Base-by-base conservation (phyloP, 2,888 invertebrate species). In the Sinotaia quadrata region DNA sequence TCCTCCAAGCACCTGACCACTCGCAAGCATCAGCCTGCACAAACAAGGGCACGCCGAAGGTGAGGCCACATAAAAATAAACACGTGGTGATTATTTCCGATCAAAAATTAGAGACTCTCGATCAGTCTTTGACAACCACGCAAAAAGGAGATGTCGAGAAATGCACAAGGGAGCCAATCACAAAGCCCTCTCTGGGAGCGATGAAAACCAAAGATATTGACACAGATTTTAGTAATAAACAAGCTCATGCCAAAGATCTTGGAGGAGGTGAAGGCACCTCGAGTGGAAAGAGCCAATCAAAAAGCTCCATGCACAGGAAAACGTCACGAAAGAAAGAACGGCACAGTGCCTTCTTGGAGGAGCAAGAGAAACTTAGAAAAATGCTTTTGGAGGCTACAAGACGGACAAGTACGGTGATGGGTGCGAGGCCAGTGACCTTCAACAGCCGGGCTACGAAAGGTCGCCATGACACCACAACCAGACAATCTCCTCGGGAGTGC, bases 291-390 rank as follows among this genome's bases (percentile, higher is more conserved):
- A 47, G 8, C 21, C 31, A 44, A 8, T 41, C 36, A 27, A 61
- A 31, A 31, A 52, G 54, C n/a, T 47, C 57, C 34, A 18, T 36
- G 37, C 54, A 57, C 54, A 59, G 21, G 47, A 66, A 51, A 52
- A 57, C 31, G 21, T 44, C 34, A 24, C 56, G 18, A 31, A 62
- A 49, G 29, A 41, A 37, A 37, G 63, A 33, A 41, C 56, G n/a
- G n/a, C 59, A 44, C 41, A 65, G 47, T 36, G 59, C 37, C 10
- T 60, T 29, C 36, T 37, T 37, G 34, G 63, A 31, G 29, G 65
- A 65, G 15, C 65, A 37, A 12, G 59, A 58, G 51, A 29, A 36
- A 47, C 56, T 65, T 2, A 27, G 65, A 15, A 58, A 52, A 21
- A 41, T 61, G 56, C 24, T 67, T n/a, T 59, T 60, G 10, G 34